Evolutionary conservation across 2,113 vertebrate genomes (phyloP), one percentile per base, ranked within the genome.

Genomic region (Galeopterus variegatus): DNA sequence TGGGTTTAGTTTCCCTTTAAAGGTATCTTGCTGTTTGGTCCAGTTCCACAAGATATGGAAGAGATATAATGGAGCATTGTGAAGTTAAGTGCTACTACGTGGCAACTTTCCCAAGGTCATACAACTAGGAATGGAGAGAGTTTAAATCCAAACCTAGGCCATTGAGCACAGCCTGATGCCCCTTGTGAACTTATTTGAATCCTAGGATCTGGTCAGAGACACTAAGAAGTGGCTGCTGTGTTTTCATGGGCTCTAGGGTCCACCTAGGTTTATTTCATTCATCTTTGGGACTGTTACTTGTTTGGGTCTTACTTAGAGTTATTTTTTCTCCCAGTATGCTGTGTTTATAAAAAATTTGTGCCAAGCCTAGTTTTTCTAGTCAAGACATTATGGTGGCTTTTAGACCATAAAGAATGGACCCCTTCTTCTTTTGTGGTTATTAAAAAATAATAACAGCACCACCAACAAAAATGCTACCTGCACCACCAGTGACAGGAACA

Each of bases 211-310:
- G 88, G 50, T 89, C 18, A 85, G 45, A 56, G 56, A 81, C 33
- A 48, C 14, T 36, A 4, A 24, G 33, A 72, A 50, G 54, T 65
- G 21, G 33, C 83, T 88, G 26, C 48, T 48, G 28, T 77, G 3
- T 92, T 84, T 84, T 75, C 31, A 90, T 94, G 75, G 69, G 11
- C 33, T 96, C 0, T 33, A 69, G 50, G 54, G 54, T 17, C 69
- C 93, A 50, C 64, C n/a, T 87, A 4, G 41, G 60, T 95, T 92
- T 87, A 60, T 95, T 84, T 90, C n/a, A 88, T 75, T 70, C 28
- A 45, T 92, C 64, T 83, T 91, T 89, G 64, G 50, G 48, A 89
- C 18, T 89, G 8, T 89, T 77, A 83, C 33, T 91, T 88, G 31
- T 58, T 69, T 45, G 69, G 67, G 62, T 86, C 65, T 93, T 62